These are phyloP conservation scores for Acleris holmiana DNA, from an alignment of 2,888 invertebrate genomes.

Conservation along the genomic window DNA sequence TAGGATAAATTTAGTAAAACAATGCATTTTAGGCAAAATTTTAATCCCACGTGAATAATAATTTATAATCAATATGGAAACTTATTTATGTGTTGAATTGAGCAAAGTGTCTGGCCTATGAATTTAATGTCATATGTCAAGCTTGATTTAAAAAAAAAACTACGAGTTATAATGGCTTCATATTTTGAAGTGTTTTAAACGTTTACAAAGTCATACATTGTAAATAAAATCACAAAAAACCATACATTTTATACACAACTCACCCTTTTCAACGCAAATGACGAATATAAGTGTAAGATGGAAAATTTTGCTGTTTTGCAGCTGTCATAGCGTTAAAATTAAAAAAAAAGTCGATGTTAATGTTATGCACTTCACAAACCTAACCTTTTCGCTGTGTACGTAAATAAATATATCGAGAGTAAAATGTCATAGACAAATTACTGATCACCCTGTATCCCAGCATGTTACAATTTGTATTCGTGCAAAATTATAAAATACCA, in stretches of 20 bases:
- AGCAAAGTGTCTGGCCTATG: constrained; percentile 8
- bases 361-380: too few relatives aligned
- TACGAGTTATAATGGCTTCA: neutral
- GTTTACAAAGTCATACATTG: constrained; percentile 17
- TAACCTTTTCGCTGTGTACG: too few relatives aligned
- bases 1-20: constrained; percentile 41
- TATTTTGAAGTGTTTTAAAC: constrained; percentile 7
- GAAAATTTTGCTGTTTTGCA: too few relatives aligned
- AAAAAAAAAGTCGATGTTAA: too few relatives aligned
- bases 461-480: too few relatives aligned
- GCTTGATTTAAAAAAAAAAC: constrained; percentile 19
- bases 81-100: constrained; percentile 9
- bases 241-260: neutral
- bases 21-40: constrained; percentile 47
- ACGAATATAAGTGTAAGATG: neutral
- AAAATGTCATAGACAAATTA: too few relatives aligned
- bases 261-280: neutral
- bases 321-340: too few relatives aligned
- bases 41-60: constrained; percentile 8
- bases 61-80: constrained; percentile 11
- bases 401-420: too few relatives aligned
- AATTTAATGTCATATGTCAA: constrained; percentile 24
- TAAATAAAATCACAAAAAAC: constrained; percentile 6
- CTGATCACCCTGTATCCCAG: too few relatives aligned
- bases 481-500: too few relatives aligned